A percentile compares a stretch with the other conserved stretches of the same genome.
These are phyloP conservation scores for Noturus placidus DNA, from an alignment of 2,113 vertebrate genomes.

Conservation along the genomic window DNA sequence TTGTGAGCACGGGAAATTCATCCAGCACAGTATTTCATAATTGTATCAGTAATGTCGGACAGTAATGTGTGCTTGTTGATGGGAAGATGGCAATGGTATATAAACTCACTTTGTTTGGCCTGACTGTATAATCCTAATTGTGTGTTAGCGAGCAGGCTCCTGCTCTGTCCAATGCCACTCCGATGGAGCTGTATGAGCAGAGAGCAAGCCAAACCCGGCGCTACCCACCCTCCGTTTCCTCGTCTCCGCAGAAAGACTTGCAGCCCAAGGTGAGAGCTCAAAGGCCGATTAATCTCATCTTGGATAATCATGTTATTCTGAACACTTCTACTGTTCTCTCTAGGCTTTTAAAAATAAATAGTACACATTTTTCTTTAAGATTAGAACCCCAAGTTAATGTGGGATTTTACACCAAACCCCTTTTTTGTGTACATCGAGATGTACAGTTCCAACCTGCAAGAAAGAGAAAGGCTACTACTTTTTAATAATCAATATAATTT, in stretches of 20 bases:
- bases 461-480: neutral
- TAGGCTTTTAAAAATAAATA: neutral
- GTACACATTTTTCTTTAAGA: neutral
- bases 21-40: too few relatives aligned
- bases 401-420: neutral
- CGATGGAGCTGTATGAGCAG: slow-evolving; percentile 91
- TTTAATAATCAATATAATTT: neutral
- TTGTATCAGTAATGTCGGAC: too few relatives aligned
- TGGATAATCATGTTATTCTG: neutral
- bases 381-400: neutral
- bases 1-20: too few relatives aligned
- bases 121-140: neutral
- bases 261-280: slow-evolving; percentile 83
- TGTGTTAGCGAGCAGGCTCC: slow-evolving; percentile 82
- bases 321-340: neutral
- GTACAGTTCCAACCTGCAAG: neutral
- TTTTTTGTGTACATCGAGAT: neutral
- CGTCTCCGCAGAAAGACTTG: slow-evolving; percentile 94
- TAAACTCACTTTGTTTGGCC: neutral
- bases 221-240: slow-evolving; percentile 86
- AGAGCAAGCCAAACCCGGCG: slow-evolving; percentile 85
- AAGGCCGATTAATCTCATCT: neutral
- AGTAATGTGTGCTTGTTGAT: neutral
- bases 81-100: neutral
- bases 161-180: slow-evolving; percentile 85